phyloP scores from a whole-genome alignment of 2,797 vertebrate genomes.

The Sebastolobus alascanus region DNA sequence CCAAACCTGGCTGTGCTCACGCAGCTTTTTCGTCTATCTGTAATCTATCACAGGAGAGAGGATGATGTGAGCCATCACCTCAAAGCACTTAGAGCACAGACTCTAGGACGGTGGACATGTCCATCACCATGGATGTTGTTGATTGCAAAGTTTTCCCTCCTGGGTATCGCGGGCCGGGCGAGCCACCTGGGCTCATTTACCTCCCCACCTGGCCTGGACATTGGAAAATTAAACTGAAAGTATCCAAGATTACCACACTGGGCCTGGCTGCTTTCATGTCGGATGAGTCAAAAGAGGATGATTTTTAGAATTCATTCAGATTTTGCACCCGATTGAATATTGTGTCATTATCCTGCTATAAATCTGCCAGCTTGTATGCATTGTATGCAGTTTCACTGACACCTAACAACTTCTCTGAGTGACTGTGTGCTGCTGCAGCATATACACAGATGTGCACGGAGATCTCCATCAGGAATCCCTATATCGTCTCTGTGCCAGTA shows the following conservation, averaged over 20 bases:
- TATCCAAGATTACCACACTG: conserved; percentile 26
- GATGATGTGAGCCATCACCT: conserved; percentile 44
- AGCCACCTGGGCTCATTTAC: conserved; percentile 67
- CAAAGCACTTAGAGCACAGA: conserved; percentile 48
- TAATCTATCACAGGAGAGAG: conserved; percentile 47
- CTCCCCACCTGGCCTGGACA: conserved; percentile 56
- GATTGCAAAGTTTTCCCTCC: conserved; percentile 44
- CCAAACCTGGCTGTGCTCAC: conserved; percentile 55
- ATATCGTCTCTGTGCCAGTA: neutral
- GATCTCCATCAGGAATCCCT: conserved; percentile 44
- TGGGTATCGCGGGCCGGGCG: conserved; percentile 37
- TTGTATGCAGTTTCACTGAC: conserved; percentile 39
- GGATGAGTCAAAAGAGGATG: conserved; percentile 21
- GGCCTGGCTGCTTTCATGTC: conserved; percentile 13
- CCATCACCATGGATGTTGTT: conserved; percentile 43
- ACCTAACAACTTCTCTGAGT: conserved; percentile 26
- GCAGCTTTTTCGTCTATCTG: conserved; percentile 49
- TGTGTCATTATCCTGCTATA: conserved; percentile 26
- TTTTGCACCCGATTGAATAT: conserved; percentile 20
- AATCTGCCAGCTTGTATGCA: conserved; percentile 29
- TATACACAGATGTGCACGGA: conserved; percentile 26
- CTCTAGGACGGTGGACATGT: conserved; percentile 43
- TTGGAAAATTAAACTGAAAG: conserved; percentile 43
- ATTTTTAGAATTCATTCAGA: conserved; percentile 39
- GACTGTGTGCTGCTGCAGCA: conserved; percentile 20